phyloP scores from a whole-genome alignment of 2,888 invertebrate genomes.

The Entomobrya multifasciata region DNA sequence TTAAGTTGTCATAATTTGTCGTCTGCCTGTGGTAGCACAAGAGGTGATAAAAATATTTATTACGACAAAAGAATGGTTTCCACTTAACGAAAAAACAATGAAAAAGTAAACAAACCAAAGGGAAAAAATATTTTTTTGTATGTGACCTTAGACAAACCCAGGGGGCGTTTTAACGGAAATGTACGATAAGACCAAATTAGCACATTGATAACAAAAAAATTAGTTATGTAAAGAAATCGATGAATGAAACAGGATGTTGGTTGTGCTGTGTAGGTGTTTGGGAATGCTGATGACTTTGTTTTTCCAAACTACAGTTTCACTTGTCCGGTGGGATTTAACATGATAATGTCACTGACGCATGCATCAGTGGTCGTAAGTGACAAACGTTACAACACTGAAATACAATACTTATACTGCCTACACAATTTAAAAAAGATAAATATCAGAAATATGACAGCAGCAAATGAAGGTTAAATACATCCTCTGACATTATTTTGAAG shows the following conservation, averaged over 20 bases:
- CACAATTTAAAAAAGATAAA: no score
- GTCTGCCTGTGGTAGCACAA: no score
- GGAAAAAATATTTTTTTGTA: no score
- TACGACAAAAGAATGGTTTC: no score
- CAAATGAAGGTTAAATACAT: background rate
- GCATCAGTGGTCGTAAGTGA: background rate
- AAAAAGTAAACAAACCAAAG: no score
- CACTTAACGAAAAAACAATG: no score
- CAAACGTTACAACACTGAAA: background rate
- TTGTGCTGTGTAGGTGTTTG: background rate
- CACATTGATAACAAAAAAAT: background rate
- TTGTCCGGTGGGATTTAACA: background rate
- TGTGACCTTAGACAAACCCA: background rate
- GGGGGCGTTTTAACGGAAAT: constrained; percentile 7
- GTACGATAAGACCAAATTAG: background rate
- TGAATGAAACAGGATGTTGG: background rate
- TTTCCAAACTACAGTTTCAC: background rate
- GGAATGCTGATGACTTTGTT: background rate
- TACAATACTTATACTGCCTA: no score
- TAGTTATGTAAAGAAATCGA: background rate
- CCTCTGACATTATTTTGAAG: background rate
- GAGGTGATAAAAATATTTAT: no score
- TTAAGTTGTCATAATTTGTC: no score
- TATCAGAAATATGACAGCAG: no score
- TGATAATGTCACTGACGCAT: background rate